Base-by-base conservation (phyloP, 2,888 invertebrate species). In the Caradrina kadenii region DNA sequence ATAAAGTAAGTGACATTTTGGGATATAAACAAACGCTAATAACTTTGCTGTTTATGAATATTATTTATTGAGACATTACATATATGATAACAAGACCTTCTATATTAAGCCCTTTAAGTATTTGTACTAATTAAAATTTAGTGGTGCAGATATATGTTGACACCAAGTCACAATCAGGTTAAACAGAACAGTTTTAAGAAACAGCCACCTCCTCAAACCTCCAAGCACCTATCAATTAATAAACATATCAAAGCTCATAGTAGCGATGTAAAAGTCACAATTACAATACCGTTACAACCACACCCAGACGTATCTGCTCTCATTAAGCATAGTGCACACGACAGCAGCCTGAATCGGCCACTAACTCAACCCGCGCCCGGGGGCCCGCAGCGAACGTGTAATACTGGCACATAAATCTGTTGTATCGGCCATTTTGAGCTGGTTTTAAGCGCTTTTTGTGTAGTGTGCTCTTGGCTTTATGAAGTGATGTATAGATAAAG, bases 281-380 rank as follows among this genome's bases (percentile, higher is more conserved):
- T 88, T 85, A 87, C 80, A 81, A 87, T 83, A 86, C 87, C 87
- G 89, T 81, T 87, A 85, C 54, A 50, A 66, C 80, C 87, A 83
- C 87, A 83, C 83, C 87, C 82, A 82, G 76, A 81, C 73, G 76
- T 86, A 84, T 86, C 82, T 84, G 76, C 83, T 86, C 82, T 84
- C 83, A 86, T 88, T 87, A 87, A 82, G 88, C 89, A 89, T 90
- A 90, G 88, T 79, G 88, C 88, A 90, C 89, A 87, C 73, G 73
- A 78, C 77, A 80, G 76, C 76, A 61, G 79, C 58, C 60, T 79
- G 81, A 70, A 76, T 78, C 76, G 70, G 59, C 69, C 74, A 82
- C 83, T 81, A 87, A 84, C 81, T 73, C 81, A 90, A 81, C 83
- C 79, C 79, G 67, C 81, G 90, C 91, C 89, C 80, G 81, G 80